A percentile compares a stretch with the other conserved stretches of the same genome.
phyloP scores from a whole-genome alignment of 30 jellyfish, hydroid and myxozoan genomes.

The Hydra vulgaris region DNA sequence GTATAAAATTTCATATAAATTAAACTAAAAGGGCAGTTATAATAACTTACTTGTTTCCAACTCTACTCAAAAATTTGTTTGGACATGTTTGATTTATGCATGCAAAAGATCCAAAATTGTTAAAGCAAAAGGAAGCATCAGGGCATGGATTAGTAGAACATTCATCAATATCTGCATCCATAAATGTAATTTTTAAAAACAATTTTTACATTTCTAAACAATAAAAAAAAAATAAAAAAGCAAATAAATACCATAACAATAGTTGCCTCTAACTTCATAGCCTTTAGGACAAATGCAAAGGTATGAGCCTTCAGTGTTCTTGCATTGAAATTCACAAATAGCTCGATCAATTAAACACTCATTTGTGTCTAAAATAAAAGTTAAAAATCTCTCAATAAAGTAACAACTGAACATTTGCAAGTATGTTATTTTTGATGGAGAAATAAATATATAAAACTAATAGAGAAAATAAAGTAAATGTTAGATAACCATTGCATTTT shows the following conservation, averaged over 20 bases:
- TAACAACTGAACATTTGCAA: no score
- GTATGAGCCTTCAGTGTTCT: slow-evolving; percentile 19
- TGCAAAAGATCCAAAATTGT: slow-evolving; percentile 21
- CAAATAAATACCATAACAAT: slow-evolving; percentile 15
- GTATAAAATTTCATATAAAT: no score
- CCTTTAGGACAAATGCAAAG: slow-evolving; percentile 15
- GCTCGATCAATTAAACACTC: slow-evolving; percentile 17
- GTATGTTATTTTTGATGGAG: no score
- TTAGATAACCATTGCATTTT: slow-evolving; percentile 15
- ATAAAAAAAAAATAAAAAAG: no score
- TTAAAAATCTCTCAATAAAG: background rate
- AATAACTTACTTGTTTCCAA: slow-evolving; percentile 8
- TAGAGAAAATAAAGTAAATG: no score
- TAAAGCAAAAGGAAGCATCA: slow-evolving; percentile 10
- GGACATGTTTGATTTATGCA: slow-evolving; percentile 28
- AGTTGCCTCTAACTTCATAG: slow-evolving; percentile 13
- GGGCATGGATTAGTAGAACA: slow-evolving; percentile 7
- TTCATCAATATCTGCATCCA: slow-evolving; percentile 5
- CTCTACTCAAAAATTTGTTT: background rate
- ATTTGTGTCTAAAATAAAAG: background rate
- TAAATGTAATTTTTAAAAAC: no score
- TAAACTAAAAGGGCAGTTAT: no score
- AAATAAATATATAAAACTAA: background rate
- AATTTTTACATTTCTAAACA: background rate
- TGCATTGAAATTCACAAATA: slow-evolving; percentile 5